These are phyloP conservation scores for Melanocharis versteri DNA, from an alignment of 2,113 vertebrate genomes.

Conservation along the genomic window DNA sequence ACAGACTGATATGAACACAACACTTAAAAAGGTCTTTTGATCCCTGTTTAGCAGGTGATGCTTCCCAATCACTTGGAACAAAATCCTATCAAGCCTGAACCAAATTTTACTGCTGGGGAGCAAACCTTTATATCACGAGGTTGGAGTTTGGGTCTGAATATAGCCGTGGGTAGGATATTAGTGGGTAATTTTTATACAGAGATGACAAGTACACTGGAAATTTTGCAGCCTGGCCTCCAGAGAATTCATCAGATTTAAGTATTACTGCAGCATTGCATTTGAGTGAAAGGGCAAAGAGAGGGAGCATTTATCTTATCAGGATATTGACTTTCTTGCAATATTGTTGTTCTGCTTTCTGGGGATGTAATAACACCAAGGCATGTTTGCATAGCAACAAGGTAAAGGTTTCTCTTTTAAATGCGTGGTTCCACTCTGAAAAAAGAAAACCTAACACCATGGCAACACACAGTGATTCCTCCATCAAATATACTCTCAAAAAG, in stretches of 20 bases:
- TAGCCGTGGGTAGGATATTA: neutral
- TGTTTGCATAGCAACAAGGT: slow-evolving; percentile 57
- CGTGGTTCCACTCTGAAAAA: neutral
- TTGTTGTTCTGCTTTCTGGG: neutral
- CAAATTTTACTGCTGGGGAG: neutral
- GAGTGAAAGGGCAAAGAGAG: slow-evolving; percentile 7
- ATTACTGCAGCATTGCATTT: neutral
- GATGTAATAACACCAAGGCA: neutral
- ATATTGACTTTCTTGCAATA: slow-evolving; percentile 32
- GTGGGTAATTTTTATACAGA: neutral
- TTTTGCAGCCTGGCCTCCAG: neutral
- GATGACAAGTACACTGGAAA: neutral
- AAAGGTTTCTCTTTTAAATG: slow-evolving; percentile 24
- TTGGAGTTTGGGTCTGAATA: neutral
- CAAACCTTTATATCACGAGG: neutral
- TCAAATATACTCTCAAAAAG: neutral
- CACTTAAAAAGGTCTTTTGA: neutral
- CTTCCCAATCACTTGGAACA: neutral
- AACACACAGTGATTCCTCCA: slow-evolving; percentile 33
- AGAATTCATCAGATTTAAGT: neutral
- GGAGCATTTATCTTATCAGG: slow-evolving; percentile 23
- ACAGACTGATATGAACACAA: neutral
- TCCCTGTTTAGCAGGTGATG: neutral
- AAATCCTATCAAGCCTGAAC: neutral
- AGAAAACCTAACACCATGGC: slow-evolving; percentile 36